phyloP scores from a whole-genome alignment of 1,140 invertebrate species.

The Zophobas morio region DNA sequence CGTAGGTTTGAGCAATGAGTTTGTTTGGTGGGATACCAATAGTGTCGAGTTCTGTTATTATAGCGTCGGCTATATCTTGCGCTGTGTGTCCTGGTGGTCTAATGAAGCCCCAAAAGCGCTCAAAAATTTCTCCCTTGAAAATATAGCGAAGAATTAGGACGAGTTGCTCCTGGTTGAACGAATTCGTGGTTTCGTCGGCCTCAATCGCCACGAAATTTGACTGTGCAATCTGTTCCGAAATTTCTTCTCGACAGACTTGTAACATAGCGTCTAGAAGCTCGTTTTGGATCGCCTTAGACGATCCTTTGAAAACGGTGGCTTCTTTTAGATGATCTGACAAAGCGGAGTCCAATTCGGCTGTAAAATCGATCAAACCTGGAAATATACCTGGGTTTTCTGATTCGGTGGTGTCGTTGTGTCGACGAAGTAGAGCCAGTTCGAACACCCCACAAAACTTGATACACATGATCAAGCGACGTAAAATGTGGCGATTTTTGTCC shows the following conservation, averaged over 20 bases:
- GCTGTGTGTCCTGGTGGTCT: constrained; percentile 4
- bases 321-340: constrained; percentile 22
- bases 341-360: constrained; percentile 2
- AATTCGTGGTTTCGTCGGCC: constrained; percentile 40
- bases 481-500: constrained; percentile 31
- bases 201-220: constrained; percentile 21
- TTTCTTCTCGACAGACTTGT: neutral
- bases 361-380: constrained; percentile 36
- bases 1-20: constrained; percentile 49
- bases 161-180: constrained; percentile 14
- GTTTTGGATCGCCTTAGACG: constrained; percentile 39
- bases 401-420: constrained; percentile 20
- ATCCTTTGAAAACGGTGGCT: constrained; percentile 17
- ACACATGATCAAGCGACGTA: constrained; percentile 27
- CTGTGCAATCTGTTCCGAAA: constrained; percentile 2
- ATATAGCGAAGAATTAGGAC: constrained; percentile 42
- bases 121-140: constrained; percentile 10
- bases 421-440: constrained; percentile 16
- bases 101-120: constrained; percentile 43
- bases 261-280: constrained; percentile 30
- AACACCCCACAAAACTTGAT: constrained; percentile 38
- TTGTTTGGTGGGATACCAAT: neutral
- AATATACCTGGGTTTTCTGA: constrained; percentile 19
- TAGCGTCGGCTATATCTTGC: neutral
- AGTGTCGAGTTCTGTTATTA: neutral